Base-by-base conservation (phyloP, 2,888 invertebrate species). In the Gordius sp. region DNA sequence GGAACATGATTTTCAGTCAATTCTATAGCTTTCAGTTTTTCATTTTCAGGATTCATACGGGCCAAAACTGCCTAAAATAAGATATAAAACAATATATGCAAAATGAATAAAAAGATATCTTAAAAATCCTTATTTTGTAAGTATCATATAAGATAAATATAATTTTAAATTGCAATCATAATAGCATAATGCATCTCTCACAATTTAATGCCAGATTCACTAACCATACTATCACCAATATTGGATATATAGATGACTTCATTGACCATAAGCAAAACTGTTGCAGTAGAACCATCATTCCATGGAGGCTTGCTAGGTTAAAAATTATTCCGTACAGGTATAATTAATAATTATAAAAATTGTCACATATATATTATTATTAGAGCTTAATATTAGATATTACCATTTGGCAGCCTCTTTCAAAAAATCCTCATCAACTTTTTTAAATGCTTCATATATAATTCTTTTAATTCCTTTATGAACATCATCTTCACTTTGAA, bases 241-340 rank as follows among this genome's bases (percentile, higher is more conserved):
- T 73, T 73, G 16, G 72, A 69, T 28, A 72, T 68, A 62, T 69
- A 73, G n/a, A 72, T 60, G 1, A 65, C 66, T 58, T 72, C 68
- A 61, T 72, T 70, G 23, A 74, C 61, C n/a, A 68, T 63, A 18
- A 73, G 63, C 26, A 72, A 64, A 25, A 68, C 64, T n/a, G 71
- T 70, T 0, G 70, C 72, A 25, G 74, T 74, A 1, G 71, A 68
- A 1, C 74, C 74, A 64, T 74, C 74, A 61, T 73, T 74, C 72
- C 72, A 72, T 1, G 68, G 64, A n/a, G 73, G 73, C 60, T 71
- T 72, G 28, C 73, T 73, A 65, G 62, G 26, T 26, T 16, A 27
- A 27, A 52, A 25, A 54, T n/a, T 20, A 13, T 41, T 55, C 20
- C 28, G 16, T 28, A 27, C 16, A 20, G 56, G 28, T n/a, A n/a